phyloP scores from a whole-genome alignment of 2,888 invertebrate species.

The Nomada flava region DNA sequence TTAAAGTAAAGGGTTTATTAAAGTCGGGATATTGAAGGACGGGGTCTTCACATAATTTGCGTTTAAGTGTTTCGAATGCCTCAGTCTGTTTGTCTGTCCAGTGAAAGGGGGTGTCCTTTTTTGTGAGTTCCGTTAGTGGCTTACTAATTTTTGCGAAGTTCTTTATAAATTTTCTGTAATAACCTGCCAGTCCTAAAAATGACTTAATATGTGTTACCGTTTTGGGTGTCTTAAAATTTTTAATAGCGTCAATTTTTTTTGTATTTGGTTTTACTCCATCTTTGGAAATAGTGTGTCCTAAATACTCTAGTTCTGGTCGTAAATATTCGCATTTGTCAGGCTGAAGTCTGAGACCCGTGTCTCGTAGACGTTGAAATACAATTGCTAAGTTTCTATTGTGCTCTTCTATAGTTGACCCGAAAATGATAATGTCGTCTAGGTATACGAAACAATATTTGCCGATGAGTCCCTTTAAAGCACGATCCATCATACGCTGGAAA shows the following conservation, averaged over 20 bases:
- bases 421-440: no score
- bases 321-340: no score
- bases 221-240: not conserved
- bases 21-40: constrained; percentile 19
- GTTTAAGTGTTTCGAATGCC: constrained; percentile 4
- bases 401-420: no score
- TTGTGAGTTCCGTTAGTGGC: constrained; percentile 4
- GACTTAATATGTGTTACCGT: not conserved
- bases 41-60: not conserved
- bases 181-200: not conserved
- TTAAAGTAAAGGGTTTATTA: constrained; percentile 7
- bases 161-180: constrained; percentile 4
- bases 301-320: no score
- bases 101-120: constrained; percentile 4
- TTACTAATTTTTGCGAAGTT: constrained; percentile 23
- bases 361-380: no score
- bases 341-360: no score
- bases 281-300: no score
- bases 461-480: no score
- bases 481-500: no score
- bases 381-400: no score
- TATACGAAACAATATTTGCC: no score
- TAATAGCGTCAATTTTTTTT: not conserved
- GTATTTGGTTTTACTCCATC: no score
- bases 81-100: constrained; percentile 1